Conservation (phyloP, 2,113 vertebrate genomes). For the Caloenas nicobarica region DNA sequence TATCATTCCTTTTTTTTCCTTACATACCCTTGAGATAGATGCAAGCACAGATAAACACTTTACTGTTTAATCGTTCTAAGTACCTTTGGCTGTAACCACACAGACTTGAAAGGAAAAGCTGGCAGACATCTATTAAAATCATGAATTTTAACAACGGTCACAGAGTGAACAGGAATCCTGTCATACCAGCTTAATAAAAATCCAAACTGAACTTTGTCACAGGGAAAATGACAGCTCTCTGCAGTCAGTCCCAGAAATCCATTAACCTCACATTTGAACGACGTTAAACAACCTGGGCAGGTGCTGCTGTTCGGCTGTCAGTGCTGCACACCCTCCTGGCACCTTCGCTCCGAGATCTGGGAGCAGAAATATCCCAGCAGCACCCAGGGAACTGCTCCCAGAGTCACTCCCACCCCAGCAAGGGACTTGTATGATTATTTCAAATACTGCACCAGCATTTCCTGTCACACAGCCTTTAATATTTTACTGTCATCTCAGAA, state of each 20-base stretch:
- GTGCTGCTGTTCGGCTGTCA: neutral
- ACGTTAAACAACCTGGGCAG: neutral
- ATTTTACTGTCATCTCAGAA: neutral
- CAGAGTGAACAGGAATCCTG: neutral
- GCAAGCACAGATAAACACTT: neutral
- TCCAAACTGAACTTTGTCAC: neutral
- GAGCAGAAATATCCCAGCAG: too few relatives aligned
- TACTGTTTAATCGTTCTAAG: neutral
- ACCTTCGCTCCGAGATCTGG: neutral
- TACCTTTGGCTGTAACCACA: neutral
- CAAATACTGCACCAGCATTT: neutral
- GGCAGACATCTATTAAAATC: neutral
- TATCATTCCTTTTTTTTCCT: neutral
- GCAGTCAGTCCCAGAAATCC: neutral
- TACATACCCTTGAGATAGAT: neutral
- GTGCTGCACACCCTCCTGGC: neutral
- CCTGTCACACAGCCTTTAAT: neutral
- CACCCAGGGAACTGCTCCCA: neutral
- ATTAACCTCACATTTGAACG: neutral
- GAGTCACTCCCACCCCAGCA: rapidly evolving
- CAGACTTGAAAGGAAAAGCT: neutral
- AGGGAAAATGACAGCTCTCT: neutral
- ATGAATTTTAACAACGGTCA: neutral
- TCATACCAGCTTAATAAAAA: neutral
- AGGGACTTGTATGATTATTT: rapidly evolving